Evolutionary conservation across 2,797 vertebrate genomes (phyloP), one percentile per base, ranked within the genome.

Genomic region (Mus spretus): DNA sequence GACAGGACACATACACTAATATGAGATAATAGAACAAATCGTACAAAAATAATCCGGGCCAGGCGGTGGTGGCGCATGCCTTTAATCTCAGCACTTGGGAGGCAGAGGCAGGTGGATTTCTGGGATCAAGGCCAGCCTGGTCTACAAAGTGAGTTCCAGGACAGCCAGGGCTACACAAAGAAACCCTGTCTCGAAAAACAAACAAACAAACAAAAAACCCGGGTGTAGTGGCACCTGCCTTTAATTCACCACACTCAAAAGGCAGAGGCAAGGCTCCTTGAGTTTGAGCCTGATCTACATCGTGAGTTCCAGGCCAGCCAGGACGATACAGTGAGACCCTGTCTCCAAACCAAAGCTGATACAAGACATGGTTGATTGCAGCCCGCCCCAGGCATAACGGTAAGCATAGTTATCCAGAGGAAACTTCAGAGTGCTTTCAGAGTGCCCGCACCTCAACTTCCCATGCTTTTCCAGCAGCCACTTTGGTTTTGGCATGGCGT

Each of bases 361-460:
- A 55, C 9, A 53, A n/a, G 34, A 80, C 57, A 15, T 83, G 74
- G 40, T 40, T 80, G 37, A 89, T 26, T 22, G 40, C 40, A 44
- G 31, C 37, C 72, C 37, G 31, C 37, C 72, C 37, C n/a, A 59
- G 55, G 81, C 65, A 92, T 90, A 88, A 63, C 20, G 78, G 20
- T 67, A 96, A 88, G 74, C 63, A 77, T 28, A 84, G 34, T 92
- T 85, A 86, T 65, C 87, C 67, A 61, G 75, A 44, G 67, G 31
- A 53, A 55, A 97, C 95, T 94, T 90, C 91, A 92, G 84, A 89
- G 50, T 94, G 44, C 89, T 70, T 17, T 31, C 40, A 91, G 82
- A 94, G 28, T 80, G 70, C 59, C 50, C 86, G 79, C n/a, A 44
- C 55, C 53, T 87, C 75, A 61, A 44, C 47, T 44, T 34, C 37